Evolutionary conservation across 2,113 vertebrate species (phyloP).

Genomic region (Trochalopteron elliotii): DNA sequence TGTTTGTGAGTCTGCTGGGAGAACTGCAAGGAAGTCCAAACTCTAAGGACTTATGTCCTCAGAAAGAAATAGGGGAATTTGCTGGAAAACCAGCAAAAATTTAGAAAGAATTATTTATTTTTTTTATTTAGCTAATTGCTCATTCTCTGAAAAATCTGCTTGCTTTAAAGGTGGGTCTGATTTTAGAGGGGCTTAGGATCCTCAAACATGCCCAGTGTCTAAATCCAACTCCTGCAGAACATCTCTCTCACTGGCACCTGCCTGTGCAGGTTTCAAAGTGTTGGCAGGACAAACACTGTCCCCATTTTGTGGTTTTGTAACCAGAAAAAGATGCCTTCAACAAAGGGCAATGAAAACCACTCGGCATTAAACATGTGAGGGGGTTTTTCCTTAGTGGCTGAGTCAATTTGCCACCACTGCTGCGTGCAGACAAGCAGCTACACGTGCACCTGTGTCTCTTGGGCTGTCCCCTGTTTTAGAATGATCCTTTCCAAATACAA

Average conservation of each 20-base stretch:
- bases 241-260: not conserved
- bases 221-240: not conserved
- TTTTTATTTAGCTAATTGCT: not conserved
- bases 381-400: not conserved
- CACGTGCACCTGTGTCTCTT: not conserved
- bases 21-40: not conserved
- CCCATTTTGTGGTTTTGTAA: not conserved
- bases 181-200: not conserved
- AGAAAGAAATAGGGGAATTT: not conserved
- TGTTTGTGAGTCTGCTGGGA: not conserved
- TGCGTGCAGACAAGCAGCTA: not conserved
- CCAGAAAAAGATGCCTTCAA: not conserved
- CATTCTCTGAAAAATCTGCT: not conserved
- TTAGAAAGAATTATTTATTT: not conserved
- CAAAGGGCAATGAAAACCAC: not conserved
- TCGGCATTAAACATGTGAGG: not conserved
- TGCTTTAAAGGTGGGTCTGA: not conserved
- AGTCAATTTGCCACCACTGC: not conserved
- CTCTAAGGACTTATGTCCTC: not conserved
- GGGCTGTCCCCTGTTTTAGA: not conserved
- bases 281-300: not conserved
- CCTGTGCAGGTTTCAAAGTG: not conserved
- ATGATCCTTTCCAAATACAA: not conserved
- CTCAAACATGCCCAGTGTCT: accelerated
- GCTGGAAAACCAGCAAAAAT: not conserved